Percentiles rank a stretch among this genome's conserved stretches.
Evolutionary conservation across 2,113 vertebrate genomes (phyloP).

Genomic region (Coturnix japonica): DNA sequence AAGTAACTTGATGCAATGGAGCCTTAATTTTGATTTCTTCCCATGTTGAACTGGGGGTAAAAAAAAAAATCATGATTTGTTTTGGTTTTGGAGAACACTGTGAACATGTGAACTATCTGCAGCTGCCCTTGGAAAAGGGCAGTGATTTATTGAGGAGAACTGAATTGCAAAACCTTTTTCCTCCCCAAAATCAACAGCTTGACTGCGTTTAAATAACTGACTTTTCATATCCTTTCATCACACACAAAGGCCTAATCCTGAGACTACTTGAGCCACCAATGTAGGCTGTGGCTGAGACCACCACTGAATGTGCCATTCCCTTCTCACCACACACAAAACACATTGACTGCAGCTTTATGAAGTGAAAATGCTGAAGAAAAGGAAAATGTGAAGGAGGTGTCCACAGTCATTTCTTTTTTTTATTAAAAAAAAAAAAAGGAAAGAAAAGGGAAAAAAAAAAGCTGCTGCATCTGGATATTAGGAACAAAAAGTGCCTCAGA

Average conservation of each 20-base stretch:
- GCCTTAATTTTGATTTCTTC: slow-evolving; percentile 55
- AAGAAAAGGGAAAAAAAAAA: slow-evolving; percentile 61
- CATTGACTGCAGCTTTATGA: slow-evolving; percentile 98
- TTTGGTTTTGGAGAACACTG: slow-evolving; percentile 59
- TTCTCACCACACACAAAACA: slow-evolving; percentile 90
- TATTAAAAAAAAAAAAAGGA: slow-evolving; percentile 24
- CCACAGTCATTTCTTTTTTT: slow-evolving; percentile 84
- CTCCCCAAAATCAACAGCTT: slow-evolving; percentile 90
- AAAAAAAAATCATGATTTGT: slow-evolving; percentile 26
- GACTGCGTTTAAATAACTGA: slow-evolving; percentile 98
- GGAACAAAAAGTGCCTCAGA: slow-evolving; percentile 88
- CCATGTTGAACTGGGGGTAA: not conserved
- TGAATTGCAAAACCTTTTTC: slow-evolving; percentile 88
- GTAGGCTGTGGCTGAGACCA: slow-evolving; percentile 91
- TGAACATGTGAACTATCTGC: slow-evolving; percentile 67
- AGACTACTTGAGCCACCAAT: slow-evolving; percentile 95
- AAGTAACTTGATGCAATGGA: slow-evolving; percentile 39
- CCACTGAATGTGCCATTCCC: slow-evolving; percentile 88
- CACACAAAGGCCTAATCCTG: slow-evolving; percentile 95
- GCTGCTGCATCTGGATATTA: slow-evolving; percentile 88
- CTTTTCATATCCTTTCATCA: slow-evolving; percentile 96
- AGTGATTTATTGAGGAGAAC: slow-evolving; percentile 87
- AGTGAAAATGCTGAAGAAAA: slow-evolving; percentile 91
- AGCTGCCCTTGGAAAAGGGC: slow-evolving; percentile 78
- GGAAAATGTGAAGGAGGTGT: slow-evolving; percentile 90